Evolutionary conservation across 2,888 invertebrate species (phyloP).

Genomic region (Trichopria drosophilae): DNA sequence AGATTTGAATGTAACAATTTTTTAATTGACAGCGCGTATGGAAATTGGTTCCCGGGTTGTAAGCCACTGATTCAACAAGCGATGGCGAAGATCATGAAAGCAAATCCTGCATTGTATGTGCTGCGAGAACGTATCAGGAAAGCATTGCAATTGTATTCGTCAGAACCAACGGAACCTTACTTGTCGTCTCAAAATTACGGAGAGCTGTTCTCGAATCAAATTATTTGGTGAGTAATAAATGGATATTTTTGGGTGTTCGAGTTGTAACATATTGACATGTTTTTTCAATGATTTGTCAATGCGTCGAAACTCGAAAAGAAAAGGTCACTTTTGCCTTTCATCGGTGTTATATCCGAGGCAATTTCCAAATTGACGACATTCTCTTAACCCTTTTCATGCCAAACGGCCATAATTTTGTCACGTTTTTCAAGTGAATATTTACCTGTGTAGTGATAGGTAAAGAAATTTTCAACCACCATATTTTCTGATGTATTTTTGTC

Average conservation of each 20-base stretch:
- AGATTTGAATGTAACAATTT: too few relatives aligned
- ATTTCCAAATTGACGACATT: slow-evolving; percentile 23
- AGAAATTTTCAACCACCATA: not conserved
- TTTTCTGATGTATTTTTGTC: too few relatives aligned
- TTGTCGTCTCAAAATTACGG: slow-evolving; percentile 99
- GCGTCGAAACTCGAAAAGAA: slow-evolving; percentile 16
- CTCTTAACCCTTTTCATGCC: too few relatives aligned
- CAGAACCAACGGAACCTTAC: slow-evolving; percentile 99
- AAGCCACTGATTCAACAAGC: slow-evolving; percentile 98
- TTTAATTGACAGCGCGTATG: slow-evolving; percentile 98
- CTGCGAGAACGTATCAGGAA: slow-evolving; percentile 97
- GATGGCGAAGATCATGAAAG: slow-evolving; percentile 99
- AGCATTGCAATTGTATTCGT: slow-evolving; percentile 95
- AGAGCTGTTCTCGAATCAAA: slow-evolving; percentile 99
- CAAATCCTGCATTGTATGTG: slow-evolving; percentile 98
- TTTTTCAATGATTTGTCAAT: too few relatives aligned
- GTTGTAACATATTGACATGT: too few relatives aligned
- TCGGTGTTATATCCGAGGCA: slow-evolving; percentile 11
- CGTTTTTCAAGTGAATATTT: too few relatives aligned
- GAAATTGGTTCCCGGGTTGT: slow-evolving; percentile 99
- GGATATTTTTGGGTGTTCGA: too few relatives aligned
- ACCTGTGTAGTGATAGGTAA: not conserved
- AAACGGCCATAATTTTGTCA: too few relatives aligned
- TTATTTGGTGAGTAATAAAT: slow-evolving; percentile 98
- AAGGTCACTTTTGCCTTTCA: slow-evolving; percentile 22